Percentiles rank a stretch among this genome's conserved stretches.
phyloP scores from a whole-genome alignment of 1,140 invertebrate species.

The Heliconius congener region DNA sequence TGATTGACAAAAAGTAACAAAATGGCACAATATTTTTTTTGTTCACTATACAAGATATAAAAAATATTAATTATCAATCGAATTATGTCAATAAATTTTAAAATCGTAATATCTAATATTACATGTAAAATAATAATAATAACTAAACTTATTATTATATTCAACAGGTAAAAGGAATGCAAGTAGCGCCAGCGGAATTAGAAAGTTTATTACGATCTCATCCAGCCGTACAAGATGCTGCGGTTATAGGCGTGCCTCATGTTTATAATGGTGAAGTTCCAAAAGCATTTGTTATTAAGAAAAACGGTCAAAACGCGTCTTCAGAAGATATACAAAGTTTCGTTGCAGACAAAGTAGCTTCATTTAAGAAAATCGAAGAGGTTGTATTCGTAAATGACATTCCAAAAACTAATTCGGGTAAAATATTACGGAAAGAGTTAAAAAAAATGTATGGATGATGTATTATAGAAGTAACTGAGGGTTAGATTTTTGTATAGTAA shows the following conservation, averaged over 20 bases:
- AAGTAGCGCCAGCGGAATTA: constrained; percentile 94
- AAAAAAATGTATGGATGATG: constrained; percentile 73
- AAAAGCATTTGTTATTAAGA: constrained; percentile 86
- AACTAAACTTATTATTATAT: neutral
- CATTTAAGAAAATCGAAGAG: constrained; percentile 87
- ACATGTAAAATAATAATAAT: no score
- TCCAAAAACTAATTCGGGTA: constrained; percentile 89
- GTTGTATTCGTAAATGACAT: constrained; percentile 87
- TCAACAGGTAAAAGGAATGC: constrained; percentile 83
- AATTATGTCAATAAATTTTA: no score
- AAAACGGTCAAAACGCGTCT: constrained; percentile 67
- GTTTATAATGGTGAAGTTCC: constrained; percentile 90
- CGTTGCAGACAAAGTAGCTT: constrained; percentile 85
- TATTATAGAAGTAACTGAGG: no score
- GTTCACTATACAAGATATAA: no score
- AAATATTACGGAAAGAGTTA: constrained; percentile 87
- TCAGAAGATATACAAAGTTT: constrained; percentile 83
- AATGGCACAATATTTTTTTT: no score
- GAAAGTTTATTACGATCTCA: constrained; percentile 90
- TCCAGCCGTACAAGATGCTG: constrained; percentile 89
- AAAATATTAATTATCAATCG: no score
- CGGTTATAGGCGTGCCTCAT: constrained; percentile 92
- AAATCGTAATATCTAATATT: no score
- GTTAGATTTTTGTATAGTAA: no score
- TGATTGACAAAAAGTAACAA: no score